Evolutionary conservation across 2,797 vertebrate species (phyloP), one percentile per base, ranked within the genome.

Genomic region (Alfaro cultratus): DNA sequence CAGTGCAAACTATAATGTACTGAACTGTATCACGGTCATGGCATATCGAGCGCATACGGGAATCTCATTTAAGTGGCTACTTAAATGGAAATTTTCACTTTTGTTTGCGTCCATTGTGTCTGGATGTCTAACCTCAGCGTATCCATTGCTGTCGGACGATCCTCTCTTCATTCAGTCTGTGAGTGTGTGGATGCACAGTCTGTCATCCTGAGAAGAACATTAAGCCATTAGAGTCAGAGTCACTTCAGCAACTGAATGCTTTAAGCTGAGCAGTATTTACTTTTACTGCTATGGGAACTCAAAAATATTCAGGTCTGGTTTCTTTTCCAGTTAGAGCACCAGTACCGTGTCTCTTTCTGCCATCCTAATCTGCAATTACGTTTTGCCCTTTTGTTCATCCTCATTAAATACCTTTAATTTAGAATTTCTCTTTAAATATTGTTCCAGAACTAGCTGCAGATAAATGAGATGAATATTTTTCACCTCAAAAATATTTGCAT

Each of bases 41-140:
- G 90, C 93, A 90, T 94, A 91, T 89, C 85, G 87, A 91, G 84
- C 93, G 84, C 91, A 89, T 91, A 89, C 90, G 94, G 96, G 96
- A 96, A 96, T 96, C 95, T 96, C 96, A 96, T 96, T 96, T 96
- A 96, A 96, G 96, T 96, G 86, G 93, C 91, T 80, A 94, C 96
- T 96, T 96, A 96, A 96, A 96, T 96, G 96, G 91, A 94, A 91
- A 89, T 93, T 86, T 92, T 93, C 95, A 95, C 88, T 93, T 95
- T 94, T 91, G 80, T 88, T 93, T 88, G 55, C 78, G 87, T 96
- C 90, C 86, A 93, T 95, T 93, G 94, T 88, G 91, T 93, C 86
- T 78, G 83, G 47, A 86, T 90, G 87, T 92, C 93, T 86, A 36
- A 72, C 89, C 91, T 94, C 67, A 85, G 75, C 74, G 85, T 89